Percentiles rank a stretch among this genome's conserved stretches.
Evolutionary conservation across 2,797 vertebrate genomes (phyloP).

Genomic region (Prionace glauca): DNA sequence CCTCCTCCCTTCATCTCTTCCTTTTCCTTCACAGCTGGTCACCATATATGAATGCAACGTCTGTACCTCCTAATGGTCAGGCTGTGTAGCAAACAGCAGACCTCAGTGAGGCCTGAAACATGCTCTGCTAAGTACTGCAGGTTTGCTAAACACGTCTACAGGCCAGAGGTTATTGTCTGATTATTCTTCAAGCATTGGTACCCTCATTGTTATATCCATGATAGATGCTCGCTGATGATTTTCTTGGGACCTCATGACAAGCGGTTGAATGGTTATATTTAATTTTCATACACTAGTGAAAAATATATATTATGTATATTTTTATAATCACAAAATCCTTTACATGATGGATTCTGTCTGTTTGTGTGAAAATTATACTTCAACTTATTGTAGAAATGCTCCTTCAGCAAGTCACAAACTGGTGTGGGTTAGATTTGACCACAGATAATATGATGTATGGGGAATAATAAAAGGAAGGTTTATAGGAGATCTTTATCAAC

Average conservation of each 20-base stretch:
- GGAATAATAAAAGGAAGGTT: not conserved
- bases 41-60: too few relatives aligned
- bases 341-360: not conserved
- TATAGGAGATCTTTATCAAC: not conserved
- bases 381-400: not conserved
- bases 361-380: too few relatives aligned
- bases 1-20: not conserved
- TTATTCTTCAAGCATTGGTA: not conserved
- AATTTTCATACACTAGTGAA: not conserved
- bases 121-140: too few relatives aligned
- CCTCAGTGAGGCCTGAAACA: too few relatives aligned
- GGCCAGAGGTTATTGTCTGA: not conserved
- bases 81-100: too few relatives aligned
- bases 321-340: not conserved
- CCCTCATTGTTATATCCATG: not conserved
- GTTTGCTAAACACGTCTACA: not conserved
- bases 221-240: not conserved
- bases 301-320: not conserved
- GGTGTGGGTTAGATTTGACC: not conserved
- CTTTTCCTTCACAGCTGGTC: not conserved
- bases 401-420: not conserved
- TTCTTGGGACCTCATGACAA: not conserved
- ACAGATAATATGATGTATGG: not conserved
- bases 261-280: too few relatives aligned
- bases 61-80: too few relatives aligned